phyloP scores from a whole-genome alignment of 2,888 invertebrate genomes.

The Hyles lineata region DNA sequence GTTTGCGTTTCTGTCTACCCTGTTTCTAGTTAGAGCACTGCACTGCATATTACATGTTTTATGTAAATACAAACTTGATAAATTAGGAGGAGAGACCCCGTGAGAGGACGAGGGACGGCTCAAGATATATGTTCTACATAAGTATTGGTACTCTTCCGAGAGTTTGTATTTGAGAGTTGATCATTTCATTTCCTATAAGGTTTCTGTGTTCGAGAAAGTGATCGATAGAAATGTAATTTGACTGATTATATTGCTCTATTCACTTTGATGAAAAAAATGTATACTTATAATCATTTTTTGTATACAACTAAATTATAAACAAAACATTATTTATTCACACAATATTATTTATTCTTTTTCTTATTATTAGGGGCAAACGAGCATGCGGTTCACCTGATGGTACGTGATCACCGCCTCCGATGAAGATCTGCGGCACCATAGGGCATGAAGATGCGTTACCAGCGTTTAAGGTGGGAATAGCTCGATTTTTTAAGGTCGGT shows the following conservation, averaged over 20 bases:
- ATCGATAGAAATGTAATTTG: background rate
- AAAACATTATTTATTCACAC: too few relatives aligned
- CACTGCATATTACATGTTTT: background rate
- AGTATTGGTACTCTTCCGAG: background rate
- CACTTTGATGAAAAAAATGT: background rate
- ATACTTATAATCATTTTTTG: background rate
- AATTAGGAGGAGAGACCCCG: background rate
- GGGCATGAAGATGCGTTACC: too few relatives aligned
- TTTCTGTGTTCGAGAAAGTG: background rate
- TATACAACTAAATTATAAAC: too few relatives aligned
- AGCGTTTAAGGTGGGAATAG: too few relatives aligned
- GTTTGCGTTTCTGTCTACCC: background rate
- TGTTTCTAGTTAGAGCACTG: background rate
- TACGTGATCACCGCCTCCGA: too few relatives aligned
- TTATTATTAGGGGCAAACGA: too few relatives aligned
- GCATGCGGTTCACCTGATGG: too few relatives aligned
- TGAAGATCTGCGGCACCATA: too few relatives aligned
- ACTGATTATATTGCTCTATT: background rate
- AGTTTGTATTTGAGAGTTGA: too few relatives aligned
- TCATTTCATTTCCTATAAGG: background rate
- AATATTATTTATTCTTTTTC: too few relatives aligned
- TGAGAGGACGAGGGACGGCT: background rate
- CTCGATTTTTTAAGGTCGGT: too few relatives aligned
- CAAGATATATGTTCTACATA: constrained; percentile 9
- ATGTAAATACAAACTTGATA: constrained; percentile 9